Percentiles rank a stretch among this genome's conserved stretches.
These are phyloP conservation scores for Mobula birostris DNA, from an alignment of 2,113 vertebrate species.

Conservation along the genomic window DNA sequence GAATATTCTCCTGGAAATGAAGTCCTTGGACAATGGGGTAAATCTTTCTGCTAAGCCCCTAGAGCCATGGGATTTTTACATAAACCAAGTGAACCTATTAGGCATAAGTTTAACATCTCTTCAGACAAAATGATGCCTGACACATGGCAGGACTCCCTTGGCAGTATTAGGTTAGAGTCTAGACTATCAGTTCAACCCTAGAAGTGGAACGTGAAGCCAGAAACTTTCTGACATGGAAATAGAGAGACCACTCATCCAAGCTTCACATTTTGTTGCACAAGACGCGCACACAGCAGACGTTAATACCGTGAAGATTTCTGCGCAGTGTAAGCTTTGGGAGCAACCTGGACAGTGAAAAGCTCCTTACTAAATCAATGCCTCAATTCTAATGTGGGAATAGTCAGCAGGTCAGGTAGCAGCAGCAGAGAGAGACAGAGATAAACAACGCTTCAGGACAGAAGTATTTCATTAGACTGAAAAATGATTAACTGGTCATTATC, in stretches of 20 bases:
- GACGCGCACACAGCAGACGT: neutral
- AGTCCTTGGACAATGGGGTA: no score
- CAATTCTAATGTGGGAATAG: neutral
- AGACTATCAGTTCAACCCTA: neutral
- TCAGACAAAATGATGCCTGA: neutral
- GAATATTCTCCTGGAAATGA: no score
- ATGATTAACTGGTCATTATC: no score
- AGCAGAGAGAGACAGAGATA: no score
- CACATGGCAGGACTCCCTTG: neutral
- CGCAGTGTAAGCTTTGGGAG: no score
- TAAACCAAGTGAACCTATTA: neutral
- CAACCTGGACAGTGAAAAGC: neutral
- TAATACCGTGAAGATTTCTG: neutral
- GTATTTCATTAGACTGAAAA: no score
- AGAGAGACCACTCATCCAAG: neutral
- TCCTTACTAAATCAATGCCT: neutral
- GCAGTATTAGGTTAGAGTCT: neutral
- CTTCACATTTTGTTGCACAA: neutral
- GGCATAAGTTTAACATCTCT: neutral
- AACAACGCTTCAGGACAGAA: no score
- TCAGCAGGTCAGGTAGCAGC: neutral
- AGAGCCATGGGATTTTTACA: neutral
- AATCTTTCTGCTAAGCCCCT: no score
- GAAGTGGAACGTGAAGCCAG: neutral
- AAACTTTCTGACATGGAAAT: neutral